Percentiles rank a stretch among this genome's conserved stretches.
phyloP scores from a whole-genome alignment of 2,888 invertebrate genomes.

The Macrosiphum euphorbiae region DNA sequence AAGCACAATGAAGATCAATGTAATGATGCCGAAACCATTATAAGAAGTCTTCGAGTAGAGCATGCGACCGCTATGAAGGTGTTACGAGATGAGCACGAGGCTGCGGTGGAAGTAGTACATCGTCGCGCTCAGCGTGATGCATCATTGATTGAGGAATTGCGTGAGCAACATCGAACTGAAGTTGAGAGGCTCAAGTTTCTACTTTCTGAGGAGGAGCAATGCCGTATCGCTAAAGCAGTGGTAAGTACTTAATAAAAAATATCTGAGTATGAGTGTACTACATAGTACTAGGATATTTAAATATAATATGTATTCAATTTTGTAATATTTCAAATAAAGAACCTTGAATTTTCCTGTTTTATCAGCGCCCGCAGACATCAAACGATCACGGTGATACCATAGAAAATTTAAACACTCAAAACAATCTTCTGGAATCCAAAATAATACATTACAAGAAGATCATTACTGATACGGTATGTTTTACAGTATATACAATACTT shows the following conservation, averaged over 20 bases:
- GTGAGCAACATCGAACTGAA: not conserved
- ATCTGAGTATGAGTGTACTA: not conserved
- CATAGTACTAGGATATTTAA: not conserved
- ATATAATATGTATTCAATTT: not conserved
- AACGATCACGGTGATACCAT: not conserved
- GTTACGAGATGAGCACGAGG: not conserved
- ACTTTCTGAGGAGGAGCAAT: not conserved
- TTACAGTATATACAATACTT: not conserved
- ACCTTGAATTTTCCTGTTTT: not conserved
- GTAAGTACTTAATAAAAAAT: not conserved
- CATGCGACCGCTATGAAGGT: not conserved
- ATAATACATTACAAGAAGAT: conserved; percentile 14
- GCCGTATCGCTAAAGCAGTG: not conserved
- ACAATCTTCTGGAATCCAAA: not conserved
- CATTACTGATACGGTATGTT: conserved; percentile 40
- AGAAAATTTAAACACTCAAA: not conserved
- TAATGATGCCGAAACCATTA: not conserved
- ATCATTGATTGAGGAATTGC: not conserved
- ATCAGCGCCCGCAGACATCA: not conserved
- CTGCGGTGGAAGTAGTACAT: not conserved
- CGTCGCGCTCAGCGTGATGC: not conserved
- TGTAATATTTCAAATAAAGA: not conserved
- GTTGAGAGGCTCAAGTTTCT: not conserved
- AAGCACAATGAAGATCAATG: not conserved
- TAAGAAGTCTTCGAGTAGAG: not conserved